Evolutionary conservation across 2,797 vertebrate species (phyloP).

Genomic region (Orientallactaga sibirica): DNA sequence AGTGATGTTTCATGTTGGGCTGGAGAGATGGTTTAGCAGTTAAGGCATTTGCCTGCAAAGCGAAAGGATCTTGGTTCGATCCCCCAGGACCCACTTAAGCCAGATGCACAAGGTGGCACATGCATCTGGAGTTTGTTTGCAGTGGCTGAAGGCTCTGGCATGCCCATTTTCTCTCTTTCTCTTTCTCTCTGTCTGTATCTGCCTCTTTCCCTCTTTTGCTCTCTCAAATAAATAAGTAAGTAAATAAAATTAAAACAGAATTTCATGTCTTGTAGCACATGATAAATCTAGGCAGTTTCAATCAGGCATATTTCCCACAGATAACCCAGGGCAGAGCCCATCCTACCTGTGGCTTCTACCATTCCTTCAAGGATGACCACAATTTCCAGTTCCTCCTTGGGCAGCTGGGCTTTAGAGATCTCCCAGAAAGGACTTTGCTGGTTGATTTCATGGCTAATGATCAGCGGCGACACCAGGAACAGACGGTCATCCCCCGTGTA

Average conservation of each 20-base stretch:
- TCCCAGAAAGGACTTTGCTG: conserved; percentile 99
- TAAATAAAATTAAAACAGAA: no score
- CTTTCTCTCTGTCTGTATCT: no score
- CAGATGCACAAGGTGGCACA: no score
- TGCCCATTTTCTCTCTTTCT: no score
- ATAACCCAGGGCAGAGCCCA: conserved; percentile 52
- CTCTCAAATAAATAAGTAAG: no score
- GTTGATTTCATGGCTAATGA: conserved; percentile 99
- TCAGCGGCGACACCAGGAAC: conserved; percentile 98
- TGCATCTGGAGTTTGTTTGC: no score
- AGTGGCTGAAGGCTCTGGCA: no score
- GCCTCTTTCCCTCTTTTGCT: no score
- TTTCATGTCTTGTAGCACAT: not conserved
- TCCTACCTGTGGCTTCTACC: conserved; percentile 99
- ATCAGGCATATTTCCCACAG: not conserved
- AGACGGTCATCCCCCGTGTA: conserved; percentile 98
- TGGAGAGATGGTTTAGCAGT: no score
- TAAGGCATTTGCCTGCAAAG: no score
- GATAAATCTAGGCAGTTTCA: conserved; percentile 44
- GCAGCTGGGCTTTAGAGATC: conserved; percentile 94
- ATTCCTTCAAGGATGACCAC: conserved; percentile 99
- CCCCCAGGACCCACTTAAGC: no score
- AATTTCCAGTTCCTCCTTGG: conserved; percentile 97
- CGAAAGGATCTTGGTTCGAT: no score
- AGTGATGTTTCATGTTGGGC: not conserved